Conservation (phyloP, 2,888 invertebrate species). For the Odontothrips loti region DNA sequence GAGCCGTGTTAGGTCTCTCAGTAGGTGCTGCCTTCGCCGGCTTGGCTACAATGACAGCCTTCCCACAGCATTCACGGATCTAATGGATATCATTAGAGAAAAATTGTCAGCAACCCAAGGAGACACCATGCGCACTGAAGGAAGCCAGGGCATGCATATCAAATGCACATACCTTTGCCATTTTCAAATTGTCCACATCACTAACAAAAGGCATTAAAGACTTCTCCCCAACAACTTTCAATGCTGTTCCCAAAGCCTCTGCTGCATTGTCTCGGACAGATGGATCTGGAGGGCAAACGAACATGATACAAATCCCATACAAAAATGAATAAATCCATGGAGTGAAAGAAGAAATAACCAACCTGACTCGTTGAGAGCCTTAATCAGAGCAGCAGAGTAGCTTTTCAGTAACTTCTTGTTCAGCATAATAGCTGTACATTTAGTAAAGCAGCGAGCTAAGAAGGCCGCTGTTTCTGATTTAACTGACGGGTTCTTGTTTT, state of each 20-base stretch:
- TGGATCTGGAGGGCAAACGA: constrained; percentile 61
- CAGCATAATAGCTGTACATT: constrained; percentile 72
- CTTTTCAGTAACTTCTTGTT: constrained; percentile 88
- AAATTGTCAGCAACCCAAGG: constrained; percentile 12
- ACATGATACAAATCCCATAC: constrained; percentile 27
- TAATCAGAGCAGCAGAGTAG: constrained; percentile 70
- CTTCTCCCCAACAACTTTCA: constrained; percentile 92
- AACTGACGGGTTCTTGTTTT: constrained; percentile 86
- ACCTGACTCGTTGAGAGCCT: constrained; percentile 73
- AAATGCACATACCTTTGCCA: constrained; percentile 62
- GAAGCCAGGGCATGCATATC: background rate
- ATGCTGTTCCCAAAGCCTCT: constrained; percentile 87
- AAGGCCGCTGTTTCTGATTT: constrained; percentile 84
- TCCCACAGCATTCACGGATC: constrained; percentile 90
- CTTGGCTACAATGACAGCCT: constrained; percentile 65
- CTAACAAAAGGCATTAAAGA: constrained; percentile 76
- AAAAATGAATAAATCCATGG: constrained; percentile 32
- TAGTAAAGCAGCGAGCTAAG: constrained; percentile 74
- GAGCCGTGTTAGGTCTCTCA: constrained; percentile 53
- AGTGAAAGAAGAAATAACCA: constrained; percentile 33
- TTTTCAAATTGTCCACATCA: constrained; percentile 86
- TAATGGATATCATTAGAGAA: constrained; percentile 38
- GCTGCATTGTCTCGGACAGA: constrained; percentile 88
- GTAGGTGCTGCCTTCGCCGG: constrained; percentile 34
- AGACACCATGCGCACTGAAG: constrained; percentile 29